Percentiles rank a stretch among this genome's conserved stretches.
phyloP scores from a whole-genome alignment of 1,140 invertebrate genomes.

The Drosophila repleta region DNA sequence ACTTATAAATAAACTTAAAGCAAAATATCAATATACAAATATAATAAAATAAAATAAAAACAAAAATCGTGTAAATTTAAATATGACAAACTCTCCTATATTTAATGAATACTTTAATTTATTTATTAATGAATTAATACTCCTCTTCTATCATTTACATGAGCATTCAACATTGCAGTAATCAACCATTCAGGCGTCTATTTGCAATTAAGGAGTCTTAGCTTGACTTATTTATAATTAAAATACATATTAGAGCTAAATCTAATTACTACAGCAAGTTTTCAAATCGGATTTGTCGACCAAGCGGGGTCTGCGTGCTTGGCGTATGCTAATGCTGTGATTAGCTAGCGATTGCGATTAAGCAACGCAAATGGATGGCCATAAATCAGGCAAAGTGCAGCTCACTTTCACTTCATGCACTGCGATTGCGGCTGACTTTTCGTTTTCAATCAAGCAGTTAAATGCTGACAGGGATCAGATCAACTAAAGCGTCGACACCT shows the following conservation, averaged over 20 bases:
- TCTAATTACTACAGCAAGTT: neutral
- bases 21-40: too few relatives aligned
- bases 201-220: too few relatives aligned
- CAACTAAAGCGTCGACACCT: slow-evolving; percentile 26
- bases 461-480: slow-evolving; percentile 36
- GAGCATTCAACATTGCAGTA: too few relatives aligned
- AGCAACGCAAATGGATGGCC: slow-evolving; percentile 35
- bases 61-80: too few relatives aligned
- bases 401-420: slow-evolving; percentile 59
- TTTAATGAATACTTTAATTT: too few relatives aligned
- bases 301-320: slow-evolving; percentile 33
- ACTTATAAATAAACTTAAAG: too few relatives aligned
- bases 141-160: too few relatives aligned
- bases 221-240: too few relatives aligned
- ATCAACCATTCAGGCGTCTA: too few relatives aligned
- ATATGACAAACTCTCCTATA: too few relatives aligned
- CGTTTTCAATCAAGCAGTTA: slow-evolving; percentile 53
- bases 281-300: slow-evolving; percentile 13
- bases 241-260: too few relatives aligned
- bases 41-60: neutral
- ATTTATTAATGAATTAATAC: too few relatives aligned
- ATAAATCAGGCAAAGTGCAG: slow-evolving; percentile 52
- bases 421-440: slow-evolving; percentile 48
- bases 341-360: slow-evolving; percentile 53
- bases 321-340: slow-evolving; percentile 57